Conservation (phyloP, 2,113 vertebrate species). For the Fulica atra region DNA sequence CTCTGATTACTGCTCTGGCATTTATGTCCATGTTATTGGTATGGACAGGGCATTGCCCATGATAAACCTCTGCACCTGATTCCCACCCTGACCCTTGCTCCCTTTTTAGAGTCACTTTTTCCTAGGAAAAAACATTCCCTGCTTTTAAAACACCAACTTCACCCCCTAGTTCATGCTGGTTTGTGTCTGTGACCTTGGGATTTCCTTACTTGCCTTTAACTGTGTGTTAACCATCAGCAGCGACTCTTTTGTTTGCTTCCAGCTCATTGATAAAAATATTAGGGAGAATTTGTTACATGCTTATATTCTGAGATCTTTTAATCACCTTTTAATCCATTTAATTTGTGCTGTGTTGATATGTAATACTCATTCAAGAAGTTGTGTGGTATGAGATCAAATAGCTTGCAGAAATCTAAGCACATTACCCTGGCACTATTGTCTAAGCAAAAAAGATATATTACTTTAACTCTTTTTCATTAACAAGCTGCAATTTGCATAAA, state of each 20-base stretch:
- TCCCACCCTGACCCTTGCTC: not conserved
- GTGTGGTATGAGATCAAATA: not conserved
- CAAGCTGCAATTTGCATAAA: constrained; percentile 48
- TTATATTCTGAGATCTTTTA: not conserved
- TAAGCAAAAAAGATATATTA: not conserved
- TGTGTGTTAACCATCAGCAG: not conserved
- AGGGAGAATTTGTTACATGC: not conserved
- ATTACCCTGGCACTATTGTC: not conserved
- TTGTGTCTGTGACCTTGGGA: not conserved
- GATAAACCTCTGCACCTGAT: not conserved
- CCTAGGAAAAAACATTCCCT: not conserved
- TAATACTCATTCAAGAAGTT: not conserved
- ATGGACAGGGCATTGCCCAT: not conserved
- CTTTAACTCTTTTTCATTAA: constrained; percentile 41
- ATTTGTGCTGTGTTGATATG: not conserved
- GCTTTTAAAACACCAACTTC: not conserved
- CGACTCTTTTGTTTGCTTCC: not conserved
- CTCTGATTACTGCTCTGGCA: not conserved
- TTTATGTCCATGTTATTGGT: not conserved
- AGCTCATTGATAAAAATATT: not conserved
- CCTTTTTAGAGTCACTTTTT: not conserved
- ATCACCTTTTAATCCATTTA: not conserved
- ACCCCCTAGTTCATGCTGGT: not conserved
- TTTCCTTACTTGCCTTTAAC: not conserved
- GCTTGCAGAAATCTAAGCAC: not conserved